Evolutionary conservation across 2,797 vertebrate genomes (phyloP).

Genomic region (Lagorchestes hirsutus): DNA sequence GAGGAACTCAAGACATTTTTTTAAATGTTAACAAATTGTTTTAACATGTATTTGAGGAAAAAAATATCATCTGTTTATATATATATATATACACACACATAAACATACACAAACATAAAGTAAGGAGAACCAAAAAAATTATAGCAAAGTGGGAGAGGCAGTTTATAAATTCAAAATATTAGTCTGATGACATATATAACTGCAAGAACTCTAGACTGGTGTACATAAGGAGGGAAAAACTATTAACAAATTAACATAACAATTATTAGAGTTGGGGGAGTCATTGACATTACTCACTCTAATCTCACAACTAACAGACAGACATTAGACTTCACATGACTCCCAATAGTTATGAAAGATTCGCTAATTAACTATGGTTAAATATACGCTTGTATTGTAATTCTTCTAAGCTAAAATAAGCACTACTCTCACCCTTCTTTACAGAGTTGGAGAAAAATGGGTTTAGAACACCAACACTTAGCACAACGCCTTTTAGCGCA

Average conservation of each 20-base stretch:
- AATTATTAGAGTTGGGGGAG: neutral
- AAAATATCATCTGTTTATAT: too few species aligned
- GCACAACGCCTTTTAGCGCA: too few species aligned
- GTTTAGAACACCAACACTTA: neutral
- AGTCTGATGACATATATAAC: neutral
- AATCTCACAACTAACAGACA: neutral
- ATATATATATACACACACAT: too few species aligned
- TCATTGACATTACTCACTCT: neutral
- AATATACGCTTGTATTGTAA: neutral
- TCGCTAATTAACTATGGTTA: neutral
- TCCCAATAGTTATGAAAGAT: neutral
- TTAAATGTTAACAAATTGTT: too few species aligned
- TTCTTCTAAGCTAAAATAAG: neutral
- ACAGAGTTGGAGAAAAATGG: neutral
- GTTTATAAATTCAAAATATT: neutral
- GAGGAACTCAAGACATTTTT: too few species aligned
- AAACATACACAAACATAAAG: too few species aligned
- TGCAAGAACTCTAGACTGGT: neutral
- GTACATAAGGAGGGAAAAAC: neutral
- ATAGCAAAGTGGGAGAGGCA: neutral
- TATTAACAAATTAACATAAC: neutral
- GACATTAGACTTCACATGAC: neutral
- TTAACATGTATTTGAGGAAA: too few species aligned
- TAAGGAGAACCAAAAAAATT: conserved; percentile 53
- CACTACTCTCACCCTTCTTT: neutral